These are phyloP conservation scores for Poecilia velifera DNA, from an alignment of 2,797 vertebrate genomes.

Conservation along the genomic window DNA sequence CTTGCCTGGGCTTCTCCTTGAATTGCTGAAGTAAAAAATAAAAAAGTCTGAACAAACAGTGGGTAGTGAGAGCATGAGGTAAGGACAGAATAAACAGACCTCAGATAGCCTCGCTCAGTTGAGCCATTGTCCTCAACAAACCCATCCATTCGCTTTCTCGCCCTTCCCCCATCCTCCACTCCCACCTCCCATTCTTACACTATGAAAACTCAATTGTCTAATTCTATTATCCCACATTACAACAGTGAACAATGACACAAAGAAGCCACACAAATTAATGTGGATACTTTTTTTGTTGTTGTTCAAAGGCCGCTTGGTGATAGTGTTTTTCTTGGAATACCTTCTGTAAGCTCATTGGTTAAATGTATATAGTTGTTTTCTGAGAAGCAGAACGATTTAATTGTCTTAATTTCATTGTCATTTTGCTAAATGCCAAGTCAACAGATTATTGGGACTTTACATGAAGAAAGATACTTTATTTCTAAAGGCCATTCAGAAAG, in stretches of 20 bases:
- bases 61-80: slow-evolving; percentile 51
- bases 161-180: slow-evolving; percentile 20
- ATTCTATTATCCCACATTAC: slow-evolving; percentile 59
- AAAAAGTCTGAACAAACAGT: slow-evolving; percentile 46
- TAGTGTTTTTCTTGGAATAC: background rate
- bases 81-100: slow-evolving; percentile 61
- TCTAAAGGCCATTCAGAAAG: background rate
- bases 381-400: background rate
- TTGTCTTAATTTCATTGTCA: background rate
- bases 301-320: background rate
- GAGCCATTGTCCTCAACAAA: slow-evolving; percentile 66
- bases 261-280: slow-evolving; percentile 29
- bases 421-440: background rate
- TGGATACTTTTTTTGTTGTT: slow-evolving; percentile 6
- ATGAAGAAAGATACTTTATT: too few species aligned
- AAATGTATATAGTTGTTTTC: background rate
- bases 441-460: background rate
- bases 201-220: slow-evolving; percentile 60
- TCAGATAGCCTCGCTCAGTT: slow-evolving; percentile 58
- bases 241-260: slow-evolving; percentile 46
- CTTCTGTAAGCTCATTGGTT: background rate
- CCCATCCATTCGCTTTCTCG: slow-evolving; percentile 28
- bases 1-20: slow-evolving; percentile 6
- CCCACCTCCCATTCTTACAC: slow-evolving; percentile 30
- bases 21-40: slow-evolving; percentile 22